phyloP scores from a whole-genome alignment of 2,797 vertebrate species.

The Sitta carolinensis region DNA sequence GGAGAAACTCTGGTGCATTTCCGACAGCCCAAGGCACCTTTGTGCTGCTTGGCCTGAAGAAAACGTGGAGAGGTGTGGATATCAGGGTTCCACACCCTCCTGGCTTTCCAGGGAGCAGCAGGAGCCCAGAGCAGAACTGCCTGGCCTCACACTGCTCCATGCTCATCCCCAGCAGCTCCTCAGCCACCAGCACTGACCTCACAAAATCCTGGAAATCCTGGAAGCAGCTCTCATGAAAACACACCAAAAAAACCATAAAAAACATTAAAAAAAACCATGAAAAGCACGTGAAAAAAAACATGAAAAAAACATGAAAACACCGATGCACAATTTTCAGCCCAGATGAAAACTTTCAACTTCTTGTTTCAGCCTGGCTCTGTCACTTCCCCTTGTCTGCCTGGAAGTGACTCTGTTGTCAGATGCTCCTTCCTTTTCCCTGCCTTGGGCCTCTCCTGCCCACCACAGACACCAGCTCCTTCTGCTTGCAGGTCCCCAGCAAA shows the following conservation, averaged over 20 bases:
- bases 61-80: fast-evolving
- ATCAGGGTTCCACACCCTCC: neutral
- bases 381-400: neutral
- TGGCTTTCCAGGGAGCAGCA: neutral
- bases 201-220: neutral
- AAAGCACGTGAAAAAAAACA: neutral
- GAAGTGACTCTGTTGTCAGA: neutral
- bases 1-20: neutral
- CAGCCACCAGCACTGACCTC: neutral
- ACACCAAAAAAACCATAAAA: too few relatives aligned
- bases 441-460: neutral
- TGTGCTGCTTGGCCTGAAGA: fast-evolving
- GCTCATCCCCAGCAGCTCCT: neutral
- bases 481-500: neutral
- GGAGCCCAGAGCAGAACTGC: fast-evolving
- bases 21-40: fast-evolving
- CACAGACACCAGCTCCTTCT: neutral
- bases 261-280: too few relatives aligned
- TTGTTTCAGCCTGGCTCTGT: neutral
- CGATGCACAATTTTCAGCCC: fast-evolving
- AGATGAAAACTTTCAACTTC: neutral
- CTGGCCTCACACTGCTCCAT: fast-evolving
- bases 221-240: neutral
- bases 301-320: neutral
- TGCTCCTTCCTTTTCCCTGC: neutral